Conservation (phyloP, 2,797 vertebrate genomes). For the Fistularia tabacaria region DNA sequence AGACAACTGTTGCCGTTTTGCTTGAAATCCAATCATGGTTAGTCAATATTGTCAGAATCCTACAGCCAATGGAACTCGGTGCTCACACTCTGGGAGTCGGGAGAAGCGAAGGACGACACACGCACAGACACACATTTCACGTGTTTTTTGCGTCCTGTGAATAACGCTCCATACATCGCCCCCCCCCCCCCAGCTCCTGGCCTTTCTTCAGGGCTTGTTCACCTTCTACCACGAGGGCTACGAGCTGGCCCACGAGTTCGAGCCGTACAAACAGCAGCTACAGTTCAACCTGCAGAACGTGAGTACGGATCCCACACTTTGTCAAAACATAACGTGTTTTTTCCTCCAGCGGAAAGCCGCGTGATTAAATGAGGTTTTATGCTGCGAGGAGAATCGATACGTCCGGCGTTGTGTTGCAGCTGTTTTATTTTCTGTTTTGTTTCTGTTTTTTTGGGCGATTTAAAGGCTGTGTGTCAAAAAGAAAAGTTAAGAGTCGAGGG, state of each 20-base stretch:
- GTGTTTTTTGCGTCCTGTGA: not conserved
- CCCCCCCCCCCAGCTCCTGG: constrained; percentile 84
- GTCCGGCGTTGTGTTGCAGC: constrained; percentile 37
- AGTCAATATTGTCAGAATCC: too few relatives aligned
- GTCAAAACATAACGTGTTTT: constrained; percentile 36
- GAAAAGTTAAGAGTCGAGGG: constrained; percentile 19
- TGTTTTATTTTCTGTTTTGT: not conserved
- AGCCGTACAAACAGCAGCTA: constrained; percentile 96
- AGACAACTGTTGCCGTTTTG: too few relatives aligned
- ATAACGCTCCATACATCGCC: constrained; percentile 1
- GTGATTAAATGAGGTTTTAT: constrained; percentile 45
- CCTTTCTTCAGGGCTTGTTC: constrained; percentile 98
- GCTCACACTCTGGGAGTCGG: too few relatives aligned
- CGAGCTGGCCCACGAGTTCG: constrained; percentile 94
- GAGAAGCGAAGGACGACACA: too few relatives aligned
- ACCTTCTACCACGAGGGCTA: constrained; percentile 99
- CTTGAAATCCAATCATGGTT: too few relatives aligned
- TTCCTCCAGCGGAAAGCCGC: constrained; percentile 41
- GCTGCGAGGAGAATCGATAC: constrained; percentile 46
- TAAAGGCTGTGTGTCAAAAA: constrained; percentile 31
- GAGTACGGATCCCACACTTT: constrained; percentile 67
- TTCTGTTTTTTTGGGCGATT: constrained; percentile 38
- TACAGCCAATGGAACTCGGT: too few relatives aligned
- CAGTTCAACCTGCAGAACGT: constrained; percentile 99
- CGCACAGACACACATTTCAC: too few relatives aligned